Conservation (phyloP, 2,797 vertebrate species). For the Gallinago stenura region DNA sequence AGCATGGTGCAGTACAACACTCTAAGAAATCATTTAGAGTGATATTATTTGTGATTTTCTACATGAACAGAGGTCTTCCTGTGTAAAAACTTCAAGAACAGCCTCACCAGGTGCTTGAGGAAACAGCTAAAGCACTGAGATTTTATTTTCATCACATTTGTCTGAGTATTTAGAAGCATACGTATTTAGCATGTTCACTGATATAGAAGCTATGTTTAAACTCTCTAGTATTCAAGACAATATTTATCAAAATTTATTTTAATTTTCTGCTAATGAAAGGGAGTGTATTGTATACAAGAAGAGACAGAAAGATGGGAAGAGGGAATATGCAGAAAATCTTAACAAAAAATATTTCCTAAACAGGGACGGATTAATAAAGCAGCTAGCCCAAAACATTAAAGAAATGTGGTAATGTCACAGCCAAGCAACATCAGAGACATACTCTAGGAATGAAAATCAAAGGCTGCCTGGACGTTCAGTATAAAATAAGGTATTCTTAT, state of each 20-base stretch:
- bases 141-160: not conserved
- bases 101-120: not conserved
- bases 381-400: not conserved
- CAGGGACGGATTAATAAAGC: not conserved
- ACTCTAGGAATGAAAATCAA: not conserved
- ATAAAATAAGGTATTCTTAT: not conserved
- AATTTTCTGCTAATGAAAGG: not conserved
- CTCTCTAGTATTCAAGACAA: not conserved
- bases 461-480: not conserved
- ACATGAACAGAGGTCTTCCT: not conserved
- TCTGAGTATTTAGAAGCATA: not conserved
- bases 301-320: not conserved
- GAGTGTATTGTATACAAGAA: not conserved
- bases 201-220: not conserved
- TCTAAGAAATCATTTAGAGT: not conserved
- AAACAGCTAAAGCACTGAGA: not conserved
- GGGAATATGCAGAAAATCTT: not conserved
- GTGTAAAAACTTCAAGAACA: not conserved
- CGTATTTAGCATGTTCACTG: not conserved
- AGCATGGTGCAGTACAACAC: not conserved
- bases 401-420: not conserved
- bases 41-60: conserved; percentile 21
- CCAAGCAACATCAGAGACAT: not conserved
- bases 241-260: not conserved
- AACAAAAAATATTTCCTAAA: not conserved